Conservation (phyloP, 1,140 invertebrate species). For the Nasonia longicornis region DNA sequence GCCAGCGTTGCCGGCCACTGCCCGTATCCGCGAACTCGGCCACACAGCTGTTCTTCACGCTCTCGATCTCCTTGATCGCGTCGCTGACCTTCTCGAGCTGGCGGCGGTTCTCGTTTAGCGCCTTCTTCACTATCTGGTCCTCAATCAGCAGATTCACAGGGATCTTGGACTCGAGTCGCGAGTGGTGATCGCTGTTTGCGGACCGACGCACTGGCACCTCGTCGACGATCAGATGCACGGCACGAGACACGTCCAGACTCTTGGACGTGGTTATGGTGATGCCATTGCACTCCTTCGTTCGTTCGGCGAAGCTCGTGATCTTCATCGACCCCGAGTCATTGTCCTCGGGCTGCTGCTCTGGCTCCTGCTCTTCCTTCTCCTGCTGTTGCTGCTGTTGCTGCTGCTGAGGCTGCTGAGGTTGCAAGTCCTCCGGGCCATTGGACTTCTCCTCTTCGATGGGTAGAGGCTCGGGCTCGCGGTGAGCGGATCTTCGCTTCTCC, state of each 20-base stretch:
- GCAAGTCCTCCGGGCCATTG: constrained; percentile 48
- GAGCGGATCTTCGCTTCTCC: constrained; percentile 52
- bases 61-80: constrained; percentile 67
- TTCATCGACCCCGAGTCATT: not conserved
- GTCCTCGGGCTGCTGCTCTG: constrained; percentile 24
- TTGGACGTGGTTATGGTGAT: constrained; percentile 55
- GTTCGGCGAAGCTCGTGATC: constrained; percentile 46
- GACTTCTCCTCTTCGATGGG: constrained; percentile 60
- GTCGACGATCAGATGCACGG: constrained; percentile 46
- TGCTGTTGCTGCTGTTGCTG: constrained; percentile 52
- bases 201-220: constrained; percentile 32
- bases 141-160: constrained; percentile 65
- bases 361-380: constrained; percentile 52
- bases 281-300: constrained; percentile 56
- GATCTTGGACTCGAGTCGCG: constrained; percentile 58
- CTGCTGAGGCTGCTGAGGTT: not conserved
- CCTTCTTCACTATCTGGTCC: constrained; percentile 67
- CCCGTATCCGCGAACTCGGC: constrained; percentile 22
- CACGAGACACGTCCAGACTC: constrained; percentile 54
- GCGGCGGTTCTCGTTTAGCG: constrained; percentile 64
- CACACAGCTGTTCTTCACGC: constrained; percentile 58
- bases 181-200: constrained; percentile 49
- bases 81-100: constrained; percentile 67
- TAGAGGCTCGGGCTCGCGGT: constrained; percentile 54
- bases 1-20: not conserved